A percentile compares a stretch with the other conserved stretches of the same genome.
These are phyloP conservation scores for Falco novaeseelandiae DNA, from an alignment of 2,797 vertebrate genomes.

Conservation along the genomic window DNA sequence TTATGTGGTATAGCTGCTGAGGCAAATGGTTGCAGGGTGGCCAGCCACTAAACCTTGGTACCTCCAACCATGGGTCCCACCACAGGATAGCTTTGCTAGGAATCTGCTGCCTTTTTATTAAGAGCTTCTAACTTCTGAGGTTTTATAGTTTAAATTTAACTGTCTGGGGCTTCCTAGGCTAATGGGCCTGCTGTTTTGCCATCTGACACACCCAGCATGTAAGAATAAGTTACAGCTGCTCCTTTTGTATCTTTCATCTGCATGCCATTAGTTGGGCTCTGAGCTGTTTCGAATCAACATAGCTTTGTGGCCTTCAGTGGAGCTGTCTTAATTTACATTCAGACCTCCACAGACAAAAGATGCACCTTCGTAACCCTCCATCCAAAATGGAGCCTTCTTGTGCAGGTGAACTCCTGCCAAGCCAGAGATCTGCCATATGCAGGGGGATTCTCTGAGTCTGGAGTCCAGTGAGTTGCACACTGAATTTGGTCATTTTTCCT, in stretches of 20 bases:
- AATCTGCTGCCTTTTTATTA: not conserved
- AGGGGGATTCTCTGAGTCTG: not conserved
- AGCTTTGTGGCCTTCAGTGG: not conserved
- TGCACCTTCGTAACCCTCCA: not conserved
- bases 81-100: not conserved
- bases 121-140: not conserved
- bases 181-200: not conserved
- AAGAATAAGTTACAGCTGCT: not conserved
- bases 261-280: not conserved
- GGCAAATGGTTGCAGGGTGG: not conserved
- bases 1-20: not conserved
- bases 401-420: not conserved
- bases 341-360: not conserved
- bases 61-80: not conserved
- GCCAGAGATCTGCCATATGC: not conserved
- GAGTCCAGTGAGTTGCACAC: not conserved
- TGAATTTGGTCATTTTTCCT: not conserved
- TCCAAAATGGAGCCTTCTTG: not conserved
- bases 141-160: not conserved
- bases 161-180: not conserved
- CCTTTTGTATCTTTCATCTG: not conserved
- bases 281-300: not conserved
- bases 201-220: not conserved
- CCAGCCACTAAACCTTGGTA: not conserved
- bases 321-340: not conserved